These are phyloP conservation scores for Cyprinus carpio DNA, from an alignment of 2,113 vertebrate genomes.

Conservation along the genomic window DNA sequence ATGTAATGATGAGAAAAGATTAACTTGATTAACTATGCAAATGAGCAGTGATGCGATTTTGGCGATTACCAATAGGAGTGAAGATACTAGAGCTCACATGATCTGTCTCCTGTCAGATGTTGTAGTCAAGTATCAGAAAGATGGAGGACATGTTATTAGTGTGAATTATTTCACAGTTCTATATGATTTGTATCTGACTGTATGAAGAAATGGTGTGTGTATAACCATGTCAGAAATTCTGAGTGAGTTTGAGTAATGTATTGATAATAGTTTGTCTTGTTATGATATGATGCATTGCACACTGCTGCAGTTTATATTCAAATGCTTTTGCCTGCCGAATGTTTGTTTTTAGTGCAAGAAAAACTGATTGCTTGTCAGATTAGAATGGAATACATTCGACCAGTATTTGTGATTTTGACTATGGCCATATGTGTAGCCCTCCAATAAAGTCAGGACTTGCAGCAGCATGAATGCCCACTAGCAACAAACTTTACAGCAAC, in stretches of 20 bases:
- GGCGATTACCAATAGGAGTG: neutral
- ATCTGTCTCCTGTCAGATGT: neutral
- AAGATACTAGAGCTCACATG: neutral
- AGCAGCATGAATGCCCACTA: neutral
- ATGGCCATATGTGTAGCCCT: neutral
- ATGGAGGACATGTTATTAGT: neutral
- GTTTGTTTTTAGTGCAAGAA: neutral
- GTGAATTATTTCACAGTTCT: neutral
- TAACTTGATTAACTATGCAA: neutral
- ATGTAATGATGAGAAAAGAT: neutral
- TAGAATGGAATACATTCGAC: neutral
- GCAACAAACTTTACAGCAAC: neutral
- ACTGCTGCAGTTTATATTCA: neutral
- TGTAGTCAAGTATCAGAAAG: neutral
- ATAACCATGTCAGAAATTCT: neutral
- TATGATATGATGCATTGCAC: constrained; percentile 4
- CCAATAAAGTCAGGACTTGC: neutral
- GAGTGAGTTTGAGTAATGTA: constrained; percentile 3
- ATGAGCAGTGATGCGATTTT: neutral
- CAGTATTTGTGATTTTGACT: neutral
- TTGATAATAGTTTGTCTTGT: neutral
- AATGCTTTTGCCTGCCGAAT: neutral
- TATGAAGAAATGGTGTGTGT: neutral
- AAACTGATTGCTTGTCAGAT: constrained; percentile 3
- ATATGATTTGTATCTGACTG: neutral